These are phyloP conservation scores for Oxyura jamaicensis DNA, from an alignment of 2,113 vertebrate species.

Conservation along the genomic window DNA sequence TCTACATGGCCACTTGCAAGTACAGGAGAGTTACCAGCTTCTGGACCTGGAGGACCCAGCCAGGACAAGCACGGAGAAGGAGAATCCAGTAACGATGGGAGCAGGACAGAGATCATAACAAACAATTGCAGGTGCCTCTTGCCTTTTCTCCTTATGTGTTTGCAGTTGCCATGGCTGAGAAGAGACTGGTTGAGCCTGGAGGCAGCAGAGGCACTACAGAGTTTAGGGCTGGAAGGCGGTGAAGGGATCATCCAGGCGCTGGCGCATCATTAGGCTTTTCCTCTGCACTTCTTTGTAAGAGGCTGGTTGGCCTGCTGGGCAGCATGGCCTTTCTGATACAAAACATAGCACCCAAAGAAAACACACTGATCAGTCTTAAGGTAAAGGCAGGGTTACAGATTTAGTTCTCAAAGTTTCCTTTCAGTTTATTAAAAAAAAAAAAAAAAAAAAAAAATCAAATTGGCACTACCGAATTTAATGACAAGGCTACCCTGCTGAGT, in stretches of 20 bases:
- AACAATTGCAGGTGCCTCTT: neutral
- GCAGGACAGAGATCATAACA: neutral
- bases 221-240: neutral
- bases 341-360: conserved; percentile 8
- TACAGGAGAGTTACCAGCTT: neutral
- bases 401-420: conserved; percentile 76
- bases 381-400: conserved; percentile 75
- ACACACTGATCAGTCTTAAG: conserved; percentile 54
- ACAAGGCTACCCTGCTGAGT: conserved; percentile 81
- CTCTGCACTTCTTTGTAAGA: neutral
- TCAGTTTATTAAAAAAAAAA: conserved; percentile 52
- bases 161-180: neutral
- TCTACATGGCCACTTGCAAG: neutral
- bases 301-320: neutral
- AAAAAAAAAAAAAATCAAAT: conserved; percentile 69
- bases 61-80: neutral
- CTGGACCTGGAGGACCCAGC: neutral
- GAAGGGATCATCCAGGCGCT: neutral
- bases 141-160: neutral
- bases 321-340: neutral
- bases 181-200: neutral
- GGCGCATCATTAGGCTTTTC: neutral
- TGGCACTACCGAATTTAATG: conserved; percentile 79
- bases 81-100: neutral
- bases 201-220: neutral